Evolutionary conservation across 2,888 invertebrate species (phyloP), one percentile per base, ranked within the genome.

Genomic region (Lochmaea capreae): DNA sequence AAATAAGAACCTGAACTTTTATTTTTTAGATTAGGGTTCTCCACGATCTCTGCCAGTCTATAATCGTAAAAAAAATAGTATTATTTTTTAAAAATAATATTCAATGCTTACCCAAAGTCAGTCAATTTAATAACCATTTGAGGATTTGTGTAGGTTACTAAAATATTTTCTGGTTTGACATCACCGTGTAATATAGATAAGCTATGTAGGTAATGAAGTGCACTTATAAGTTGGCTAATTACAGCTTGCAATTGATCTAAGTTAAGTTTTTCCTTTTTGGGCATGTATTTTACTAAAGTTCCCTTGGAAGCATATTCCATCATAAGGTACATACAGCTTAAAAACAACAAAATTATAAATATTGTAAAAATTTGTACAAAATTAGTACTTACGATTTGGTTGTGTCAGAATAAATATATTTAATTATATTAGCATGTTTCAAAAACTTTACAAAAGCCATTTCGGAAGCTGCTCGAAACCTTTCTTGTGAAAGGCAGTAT

Each of bases 121-220:
- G 68, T 65, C 18, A 79, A 65, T 68, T 79, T 79, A 39, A 79
- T 74, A 10, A 52, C 42, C 8, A 74, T 66, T 9, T 65, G 58
- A 14, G 74, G 52, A n/a, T 70, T 33, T 26, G 72, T 57, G 0
- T 54, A n/a, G 10, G 52, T 61, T 26, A 77, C 70, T 11, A 79
- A 68, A n/a, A 79, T 73, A 61, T 79, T 79, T 43, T 74, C 78
- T 2, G 78, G 77, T 71, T 79, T 79, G 3, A 79, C 46, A 71
- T 79, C 79, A 12, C 79, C 79, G 71, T 79, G 79, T 57, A 76
- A 71, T 33, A 79, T 75, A 39, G 68, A 67, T 71, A 75, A 65
- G 14, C 63, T 65, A 67, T 79, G 78, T 39, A 79, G 59, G 33
- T 78, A 78, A 42, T 12, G 12, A 14, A 79, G 39, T 16, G 77